These are phyloP conservation scores for Eupithecia centaureata DNA, from an alignment of 2,888 invertebrate species.

Conservation along the genomic window DNA sequence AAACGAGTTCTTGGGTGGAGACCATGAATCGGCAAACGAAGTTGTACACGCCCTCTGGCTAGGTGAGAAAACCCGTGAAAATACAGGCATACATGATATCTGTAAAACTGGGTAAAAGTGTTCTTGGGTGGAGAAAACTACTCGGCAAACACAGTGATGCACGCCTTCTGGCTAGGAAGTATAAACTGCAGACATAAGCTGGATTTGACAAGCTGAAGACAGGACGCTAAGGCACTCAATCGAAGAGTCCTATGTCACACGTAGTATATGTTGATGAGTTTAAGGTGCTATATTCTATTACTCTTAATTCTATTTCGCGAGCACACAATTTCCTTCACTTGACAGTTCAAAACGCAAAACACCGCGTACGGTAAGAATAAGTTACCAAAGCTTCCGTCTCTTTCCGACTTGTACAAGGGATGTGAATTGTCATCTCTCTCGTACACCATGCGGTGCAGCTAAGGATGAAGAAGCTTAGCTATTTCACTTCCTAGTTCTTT, in stretches of 20 bases:
- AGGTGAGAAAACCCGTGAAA: no score
- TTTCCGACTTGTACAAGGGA: constrained; percentile 5
- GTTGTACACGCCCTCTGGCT: no score
- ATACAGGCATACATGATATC: no score
- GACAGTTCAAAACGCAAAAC: background rate
- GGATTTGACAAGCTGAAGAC: background rate
- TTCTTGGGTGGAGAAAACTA: background rate
- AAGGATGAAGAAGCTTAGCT: background rate
- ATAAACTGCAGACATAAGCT: background rate
- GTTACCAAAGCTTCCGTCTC: background rate
- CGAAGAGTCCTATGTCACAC: background rate
- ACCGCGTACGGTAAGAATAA: constrained; percentile 3
- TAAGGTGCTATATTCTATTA: background rate
- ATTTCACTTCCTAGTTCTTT: background rate
- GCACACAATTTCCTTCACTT: background rate
- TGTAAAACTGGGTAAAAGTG: no score
- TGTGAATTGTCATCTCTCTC: constrained; percentile 32
- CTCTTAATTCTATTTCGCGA: background rate
- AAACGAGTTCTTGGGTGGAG: no score
- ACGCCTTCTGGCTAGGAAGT: background rate
- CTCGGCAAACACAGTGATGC: no score
- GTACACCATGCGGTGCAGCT: constrained; percentile 17
- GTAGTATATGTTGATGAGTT: background rate
- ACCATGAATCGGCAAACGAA: no score
- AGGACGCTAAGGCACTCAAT: background rate